Conservation (phyloP, 2,797 vertebrate genomes). For the Enteromius mattozi region DNA sequence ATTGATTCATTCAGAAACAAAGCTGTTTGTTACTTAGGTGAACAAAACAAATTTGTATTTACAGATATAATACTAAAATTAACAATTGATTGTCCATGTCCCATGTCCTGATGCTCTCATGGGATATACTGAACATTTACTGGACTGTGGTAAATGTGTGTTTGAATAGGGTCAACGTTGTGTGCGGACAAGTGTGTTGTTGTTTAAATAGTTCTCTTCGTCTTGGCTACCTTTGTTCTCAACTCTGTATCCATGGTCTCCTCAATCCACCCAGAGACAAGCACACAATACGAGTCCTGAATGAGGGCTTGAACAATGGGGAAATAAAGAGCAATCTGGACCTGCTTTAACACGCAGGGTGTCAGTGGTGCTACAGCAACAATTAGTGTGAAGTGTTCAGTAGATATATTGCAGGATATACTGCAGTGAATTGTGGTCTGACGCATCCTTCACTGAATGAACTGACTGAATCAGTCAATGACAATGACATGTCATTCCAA, state of each 20-base stretch:
- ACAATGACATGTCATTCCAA: not conserved
- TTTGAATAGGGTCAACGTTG: constrained; percentile 41
- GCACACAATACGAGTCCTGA: constrained; percentile 33
- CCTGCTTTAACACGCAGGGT: constrained; percentile 6
- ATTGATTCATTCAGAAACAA: not conserved
- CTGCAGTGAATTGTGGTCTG: not conserved
- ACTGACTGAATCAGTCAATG: not conserved
- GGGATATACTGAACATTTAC: not conserved
- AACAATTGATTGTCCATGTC: not conserved
- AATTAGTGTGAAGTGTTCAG: constrained; percentile 16
- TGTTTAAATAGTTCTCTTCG: constrained; percentile 50
- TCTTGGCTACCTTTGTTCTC: constrained; percentile 63
- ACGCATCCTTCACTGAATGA: not conserved
- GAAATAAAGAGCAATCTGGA: constrained; percentile 15
- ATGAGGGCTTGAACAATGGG: constrained; percentile 39
- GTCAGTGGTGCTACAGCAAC: not conserved
- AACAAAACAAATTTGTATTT: not conserved
- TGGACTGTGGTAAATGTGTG: not conserved
- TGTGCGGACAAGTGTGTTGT: constrained; percentile 44
- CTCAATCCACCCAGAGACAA: constrained; percentile 42
- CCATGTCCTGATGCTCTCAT: not conserved
- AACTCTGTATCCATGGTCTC: constrained; percentile 48
- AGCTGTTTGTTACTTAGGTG: not conserved
- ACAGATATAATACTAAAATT: not conserved
- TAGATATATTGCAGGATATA: not conserved